These are phyloP conservation scores for Luidia sarsii DNA, from an alignment of 53 echinoderm and acorn worm species.

Conservation along the genomic window DNA sequence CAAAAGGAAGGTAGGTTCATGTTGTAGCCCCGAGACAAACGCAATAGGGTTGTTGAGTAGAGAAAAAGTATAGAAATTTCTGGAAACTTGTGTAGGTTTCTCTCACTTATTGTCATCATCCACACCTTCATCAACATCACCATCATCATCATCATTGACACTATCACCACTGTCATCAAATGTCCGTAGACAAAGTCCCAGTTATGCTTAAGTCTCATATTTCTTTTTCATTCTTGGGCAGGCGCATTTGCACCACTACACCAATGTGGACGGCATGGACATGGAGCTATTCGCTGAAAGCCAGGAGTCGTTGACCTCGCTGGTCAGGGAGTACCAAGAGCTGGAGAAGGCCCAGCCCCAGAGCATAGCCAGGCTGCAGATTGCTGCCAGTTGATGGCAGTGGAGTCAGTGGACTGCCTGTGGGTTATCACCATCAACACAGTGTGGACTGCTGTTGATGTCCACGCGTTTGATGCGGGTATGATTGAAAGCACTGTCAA, in stretches of 20 bases:
- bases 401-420: neutral
- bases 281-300: conserved; percentile 68
- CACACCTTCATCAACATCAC: too few relatives aligned
- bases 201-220: neutral
- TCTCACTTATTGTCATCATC: too few relatives aligned
- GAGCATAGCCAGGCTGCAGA: conserved; percentile 67
- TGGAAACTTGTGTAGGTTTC: too few relatives aligned
- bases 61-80: too few relatives aligned
- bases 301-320: conserved; percentile 74
- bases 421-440: neutral
- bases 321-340: conserved; percentile 80
- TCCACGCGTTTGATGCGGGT: too few relatives aligned
- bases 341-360: conserved; percentile 69
- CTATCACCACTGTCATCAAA: too few relatives aligned
- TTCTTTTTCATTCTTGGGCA: conserved; percentile 5
- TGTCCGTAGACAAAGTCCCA: too few relatives aligned
- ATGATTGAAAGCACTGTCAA: too few relatives aligned
- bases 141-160: too few relatives aligned
- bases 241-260: conserved; percentile 98
- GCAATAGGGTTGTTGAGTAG: too few relatives aligned
- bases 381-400: conserved; percentile 68
- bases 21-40: too few relatives aligned
- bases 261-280: conserved; percentile 95
- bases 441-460: neutral
- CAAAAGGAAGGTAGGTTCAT: conserved; percentile 77